Conservation (phyloP, 2,113 vertebrate genomes). For the Lagenorhynchus albirostris region DNA sequence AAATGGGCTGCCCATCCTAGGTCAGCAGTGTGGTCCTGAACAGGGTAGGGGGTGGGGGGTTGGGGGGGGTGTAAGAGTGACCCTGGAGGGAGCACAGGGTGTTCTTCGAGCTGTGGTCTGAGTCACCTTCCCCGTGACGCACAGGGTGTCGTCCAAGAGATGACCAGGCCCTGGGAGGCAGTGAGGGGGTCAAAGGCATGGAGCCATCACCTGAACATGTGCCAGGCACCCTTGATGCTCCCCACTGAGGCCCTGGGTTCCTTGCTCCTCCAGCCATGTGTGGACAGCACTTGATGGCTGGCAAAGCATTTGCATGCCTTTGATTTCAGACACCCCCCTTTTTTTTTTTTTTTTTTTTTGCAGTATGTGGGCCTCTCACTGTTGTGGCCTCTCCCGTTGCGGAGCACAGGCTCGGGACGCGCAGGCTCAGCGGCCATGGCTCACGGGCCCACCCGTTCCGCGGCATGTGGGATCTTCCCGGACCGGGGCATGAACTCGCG, state of each 20-base stretch:
- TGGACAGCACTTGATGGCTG: not conserved
- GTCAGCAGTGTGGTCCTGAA: not conserved
- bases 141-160: not conserved
- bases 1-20: not conserved
- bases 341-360: not conserved
- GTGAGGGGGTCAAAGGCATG: fast-evolving
- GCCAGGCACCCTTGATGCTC: fast-evolving
- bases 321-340: not conserved
- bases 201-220: not conserved
- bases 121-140: not conserved
- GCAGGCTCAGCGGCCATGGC: too few species aligned
- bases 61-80: not conserved
- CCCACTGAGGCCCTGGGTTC: not conserved
- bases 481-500: too few species aligned
- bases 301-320: not conserved
- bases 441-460: too few species aligned
- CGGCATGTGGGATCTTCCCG: too few species aligned
- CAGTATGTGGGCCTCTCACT: too few species aligned
- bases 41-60: not conserved
- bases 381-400: too few species aligned
- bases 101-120: not conserved
- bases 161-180: fast-evolving
- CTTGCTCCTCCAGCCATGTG: not conserved
- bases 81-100: not conserved
- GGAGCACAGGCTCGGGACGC: too few species aligned